These are phyloP conservation scores for Trachelus tabidus DNA, from an alignment of 2,888 invertebrate genomes.

Conservation along the genomic window DNA sequence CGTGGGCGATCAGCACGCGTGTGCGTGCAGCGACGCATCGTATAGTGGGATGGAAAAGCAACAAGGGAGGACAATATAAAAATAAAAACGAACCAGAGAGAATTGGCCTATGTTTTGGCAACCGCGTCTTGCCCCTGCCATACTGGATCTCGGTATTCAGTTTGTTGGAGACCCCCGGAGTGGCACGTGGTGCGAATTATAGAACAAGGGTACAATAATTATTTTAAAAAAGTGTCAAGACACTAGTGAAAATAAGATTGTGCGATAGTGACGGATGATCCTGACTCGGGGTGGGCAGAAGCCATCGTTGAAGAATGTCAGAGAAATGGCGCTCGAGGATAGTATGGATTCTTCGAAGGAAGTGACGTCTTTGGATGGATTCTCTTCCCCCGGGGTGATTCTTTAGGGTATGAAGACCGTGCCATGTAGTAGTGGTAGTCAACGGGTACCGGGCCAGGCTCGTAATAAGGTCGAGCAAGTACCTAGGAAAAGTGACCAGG, in stretches of 20 bases:
- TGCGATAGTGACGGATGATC: not conserved
- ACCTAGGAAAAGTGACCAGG: slow-evolving; percentile 5
- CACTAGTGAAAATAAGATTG: not conserved
- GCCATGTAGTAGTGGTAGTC: not conserved
- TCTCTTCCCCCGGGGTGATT: not conserved
- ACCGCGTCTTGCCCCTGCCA: slow-evolving; percentile 17
- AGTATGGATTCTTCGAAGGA: not conserved
- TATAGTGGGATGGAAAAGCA: slow-evolving; percentile 17
- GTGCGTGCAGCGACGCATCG: not conserved
- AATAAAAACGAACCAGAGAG: slow-evolving; percentile 19
- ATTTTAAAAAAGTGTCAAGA: not conserved
- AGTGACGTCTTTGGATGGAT: not conserved
- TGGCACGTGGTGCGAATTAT: not conserved
- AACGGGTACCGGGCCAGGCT: not conserved
- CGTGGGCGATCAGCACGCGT: not conserved
- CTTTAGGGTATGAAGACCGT: not conserved
- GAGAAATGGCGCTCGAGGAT: not conserved
- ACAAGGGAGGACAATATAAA: slow-evolving; percentile 22
- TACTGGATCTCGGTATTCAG: slow-evolving; percentile 10
- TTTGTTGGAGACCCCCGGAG: slow-evolving; percentile 11
- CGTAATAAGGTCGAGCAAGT: not conserved
- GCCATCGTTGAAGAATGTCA: not conserved
- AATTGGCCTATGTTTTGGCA: slow-evolving; percentile 20
- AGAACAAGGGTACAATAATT: not conserved
- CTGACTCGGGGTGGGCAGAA: not conserved